A percentile compares a stretch with the other conserved stretches of the same genome.
Conservation (phyloP, 92 coral and sea anemone genomes). For the Hydrozoanthus gracilis region DNA sequence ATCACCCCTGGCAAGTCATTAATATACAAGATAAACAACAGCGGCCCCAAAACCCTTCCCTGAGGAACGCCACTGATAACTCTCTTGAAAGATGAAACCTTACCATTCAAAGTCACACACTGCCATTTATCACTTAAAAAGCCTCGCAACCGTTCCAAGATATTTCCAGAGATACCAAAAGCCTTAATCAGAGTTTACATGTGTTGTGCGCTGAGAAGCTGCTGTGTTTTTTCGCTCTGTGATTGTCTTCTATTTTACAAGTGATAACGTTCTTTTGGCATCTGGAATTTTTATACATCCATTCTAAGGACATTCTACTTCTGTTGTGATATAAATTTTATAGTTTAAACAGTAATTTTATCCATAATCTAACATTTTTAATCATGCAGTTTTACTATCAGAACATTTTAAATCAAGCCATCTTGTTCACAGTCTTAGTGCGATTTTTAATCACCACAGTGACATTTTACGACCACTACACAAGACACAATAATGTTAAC, state of each 20-base stretch:
- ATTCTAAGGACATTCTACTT: background rate
- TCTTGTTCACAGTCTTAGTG: background rate
- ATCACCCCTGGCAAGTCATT: constrained; percentile 27
- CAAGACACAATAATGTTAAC: background rate
- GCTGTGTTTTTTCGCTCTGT: background rate
- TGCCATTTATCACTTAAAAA: background rate
- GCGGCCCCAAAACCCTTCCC: constrained; percentile 4
- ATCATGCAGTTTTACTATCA: background rate
- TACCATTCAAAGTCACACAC: background rate
- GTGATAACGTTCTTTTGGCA: background rate
- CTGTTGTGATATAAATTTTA: background rate
- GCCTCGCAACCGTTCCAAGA: background rate
- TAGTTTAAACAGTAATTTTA: background rate
- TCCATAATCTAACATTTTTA: background rate
- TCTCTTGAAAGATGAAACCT: background rate
- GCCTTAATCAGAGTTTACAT: background rate
- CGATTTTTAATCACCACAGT: background rate
- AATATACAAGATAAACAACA: constrained; percentile 22
- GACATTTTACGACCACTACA: background rate
- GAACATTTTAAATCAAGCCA: background rate
- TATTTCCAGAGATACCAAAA: background rate
- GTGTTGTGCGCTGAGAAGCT: background rate
- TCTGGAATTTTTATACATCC: background rate
- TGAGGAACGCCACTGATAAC: background rate
- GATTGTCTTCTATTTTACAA: background rate